These are phyloP conservation scores for Metopolophium dirhodum DNA, from an alignment of 1,140 invertebrate genomes.

Conservation along the genomic window DNA sequence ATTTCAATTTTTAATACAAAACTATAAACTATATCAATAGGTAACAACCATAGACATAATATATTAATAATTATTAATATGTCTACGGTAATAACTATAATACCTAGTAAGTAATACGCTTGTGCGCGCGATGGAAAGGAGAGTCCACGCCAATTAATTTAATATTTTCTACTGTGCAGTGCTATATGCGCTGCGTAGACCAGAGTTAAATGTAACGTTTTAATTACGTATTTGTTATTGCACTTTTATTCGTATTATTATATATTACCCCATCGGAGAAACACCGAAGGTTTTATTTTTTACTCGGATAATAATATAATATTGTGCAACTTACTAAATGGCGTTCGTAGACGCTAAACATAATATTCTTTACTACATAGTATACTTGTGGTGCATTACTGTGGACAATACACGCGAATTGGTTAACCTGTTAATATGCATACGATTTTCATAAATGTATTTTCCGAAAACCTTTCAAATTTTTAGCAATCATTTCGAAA, in stretches of 20 bases:
- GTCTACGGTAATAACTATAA: too few relatives aligned
- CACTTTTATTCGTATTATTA: neutral
- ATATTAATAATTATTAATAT: too few relatives aligned
- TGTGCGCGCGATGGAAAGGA: neutral
- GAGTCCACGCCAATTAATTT: neutral
- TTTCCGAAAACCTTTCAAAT: neutral
- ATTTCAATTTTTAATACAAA: neutral
- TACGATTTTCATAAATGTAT: slow-evolving; percentile 7
- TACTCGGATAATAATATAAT: neutral
- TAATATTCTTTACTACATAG: neutral
- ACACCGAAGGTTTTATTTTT: neutral
- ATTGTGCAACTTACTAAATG: neutral
- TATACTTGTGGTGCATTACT: neutral
- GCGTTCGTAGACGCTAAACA: neutral
- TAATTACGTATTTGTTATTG: neutral
- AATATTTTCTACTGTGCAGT: neutral
- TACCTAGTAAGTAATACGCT: too few relatives aligned
- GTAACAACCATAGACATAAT: neutral
- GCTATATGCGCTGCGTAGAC: too few relatives aligned
- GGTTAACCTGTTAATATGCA: neutral
- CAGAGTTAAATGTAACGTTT: neutral
- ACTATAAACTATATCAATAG: neutral
- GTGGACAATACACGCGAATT: neutral
- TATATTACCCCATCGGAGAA: neutral
- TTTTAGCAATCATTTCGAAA: neutral